These are phyloP conservation scores for Xiphydria camelus DNA, from an alignment of 2,888 invertebrate species.

Conservation along the genomic window DNA sequence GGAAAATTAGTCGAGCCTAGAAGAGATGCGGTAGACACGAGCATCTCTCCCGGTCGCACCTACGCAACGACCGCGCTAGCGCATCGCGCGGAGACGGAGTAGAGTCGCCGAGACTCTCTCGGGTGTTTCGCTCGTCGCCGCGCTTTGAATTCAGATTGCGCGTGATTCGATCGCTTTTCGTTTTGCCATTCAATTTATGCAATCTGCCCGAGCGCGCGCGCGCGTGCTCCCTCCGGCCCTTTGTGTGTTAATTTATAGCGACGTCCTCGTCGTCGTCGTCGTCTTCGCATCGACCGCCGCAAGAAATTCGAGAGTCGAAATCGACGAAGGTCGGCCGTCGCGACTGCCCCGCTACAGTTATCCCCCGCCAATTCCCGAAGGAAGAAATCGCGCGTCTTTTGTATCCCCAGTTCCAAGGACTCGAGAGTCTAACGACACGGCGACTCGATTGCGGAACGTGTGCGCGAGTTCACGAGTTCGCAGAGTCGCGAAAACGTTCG, in stretches of 20 bases:
- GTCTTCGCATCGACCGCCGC: constrained; percentile 18
- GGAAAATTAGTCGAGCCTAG: constrained; percentile 1
- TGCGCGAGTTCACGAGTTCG: background rate
- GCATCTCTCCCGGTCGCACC: constrained; percentile 28
- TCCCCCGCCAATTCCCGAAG: too few relatives aligned
- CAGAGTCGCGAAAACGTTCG: background rate
- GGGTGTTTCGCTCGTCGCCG: too few relatives aligned
- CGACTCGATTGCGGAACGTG: background rate
- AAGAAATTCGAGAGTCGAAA: too few relatives aligned
- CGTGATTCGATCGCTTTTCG: constrained; percentile 46
- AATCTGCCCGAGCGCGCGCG: constrained; percentile 27
- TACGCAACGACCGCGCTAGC: too few relatives aligned
- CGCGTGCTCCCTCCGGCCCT: constrained; percentile 32
- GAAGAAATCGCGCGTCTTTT: too few relatives aligned
- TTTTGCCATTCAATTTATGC: constrained; percentile 52
- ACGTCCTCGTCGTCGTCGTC: constrained; percentile 15
- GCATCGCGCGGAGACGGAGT: too few relatives aligned
- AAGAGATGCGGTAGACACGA: constrained; percentile 19
- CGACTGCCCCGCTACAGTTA: too few relatives aligned
- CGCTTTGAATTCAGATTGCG: constrained; percentile 55
- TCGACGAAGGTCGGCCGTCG: too few relatives aligned
- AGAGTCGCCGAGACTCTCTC: too few relatives aligned
- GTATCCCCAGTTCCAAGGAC: background rate
- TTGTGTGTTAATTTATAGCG: constrained; percentile 56
- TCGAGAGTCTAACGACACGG: background rate